Base-by-base conservation (phyloP, 2,797 vertebrate genomes). In the Labeo calbasu region DNA sequence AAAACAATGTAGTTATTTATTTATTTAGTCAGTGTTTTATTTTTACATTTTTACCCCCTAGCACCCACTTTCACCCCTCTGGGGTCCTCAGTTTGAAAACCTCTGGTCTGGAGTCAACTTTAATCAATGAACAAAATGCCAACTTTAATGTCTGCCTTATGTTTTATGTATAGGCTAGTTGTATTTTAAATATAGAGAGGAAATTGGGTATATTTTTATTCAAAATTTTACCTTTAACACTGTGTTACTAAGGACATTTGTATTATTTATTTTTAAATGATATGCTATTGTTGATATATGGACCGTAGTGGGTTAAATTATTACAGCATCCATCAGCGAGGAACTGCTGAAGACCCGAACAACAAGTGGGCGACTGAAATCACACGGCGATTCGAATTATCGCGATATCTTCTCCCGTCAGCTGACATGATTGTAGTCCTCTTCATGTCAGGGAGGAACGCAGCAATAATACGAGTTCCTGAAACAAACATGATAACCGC, bases 351-450 rank as follows among this genome's bases (percentile, higher is more conserved):
- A 36, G 13, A 8, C 10, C 15, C 1, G 2, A 1, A 48, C 6
- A 11, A 13, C 68, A 43, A 43, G 40, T 9, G n/a, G 15, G 4
- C 11, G 6, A 63, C 28, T 50, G 19, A 70, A 79, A 51, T 25
- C 55, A 43, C 76, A 53, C 40, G 19, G 55, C 9, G 4, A 2
- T 21, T 32, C 40, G 51, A 59, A 11, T 3, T 78, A 55, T 84
- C 82, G 82, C 82, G 82, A 84, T 36, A 79, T 43, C 13, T 78
- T 13, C 28, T 36, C 5, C 6, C 13, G 66, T 76, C 68, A 77
- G 73, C 65, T 82, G 55, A 84, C 82, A 84, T 79, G 53, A 71
- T 79, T 79, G 82, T 84, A 84, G 82, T 84, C 15, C 2, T 79
- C 15, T 1, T 79, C 21, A 25, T 15, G 40, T 14, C 28, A 65